These are phyloP conservation scores for Propithecus coquereli DNA, from an alignment of 2,113 vertebrate genomes.

Conservation along the genomic window DNA sequence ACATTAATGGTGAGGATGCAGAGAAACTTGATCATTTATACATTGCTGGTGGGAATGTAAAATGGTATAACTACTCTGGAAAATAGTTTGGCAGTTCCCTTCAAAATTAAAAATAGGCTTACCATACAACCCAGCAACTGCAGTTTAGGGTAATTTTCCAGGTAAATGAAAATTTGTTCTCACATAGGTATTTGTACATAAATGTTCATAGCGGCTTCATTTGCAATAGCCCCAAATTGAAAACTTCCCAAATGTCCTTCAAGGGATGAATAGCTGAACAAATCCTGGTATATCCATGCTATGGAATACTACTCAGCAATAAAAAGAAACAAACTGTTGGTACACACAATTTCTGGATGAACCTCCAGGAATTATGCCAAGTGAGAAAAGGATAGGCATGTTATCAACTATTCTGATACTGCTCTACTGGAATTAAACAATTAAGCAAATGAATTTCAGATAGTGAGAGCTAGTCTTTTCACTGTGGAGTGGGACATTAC, in stretches of 20 bases:
- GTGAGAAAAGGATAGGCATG: background rate
- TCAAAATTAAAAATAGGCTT: background rate
- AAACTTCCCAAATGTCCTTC: background rate
- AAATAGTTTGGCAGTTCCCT: background rate
- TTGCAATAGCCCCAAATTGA: background rate
- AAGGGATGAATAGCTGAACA: background rate
- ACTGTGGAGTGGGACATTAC: background rate
- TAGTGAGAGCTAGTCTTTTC: background rate
- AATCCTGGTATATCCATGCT: background rate
- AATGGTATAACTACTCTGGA: background rate
- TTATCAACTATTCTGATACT: background rate
- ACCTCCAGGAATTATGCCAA: background rate
- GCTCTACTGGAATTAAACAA: background rate
- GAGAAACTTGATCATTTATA: background rate
- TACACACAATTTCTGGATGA: background rate
- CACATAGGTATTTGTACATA: background rate
- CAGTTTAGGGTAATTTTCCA: background rate
- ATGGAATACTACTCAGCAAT: background rate
- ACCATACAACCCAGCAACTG: background rate
- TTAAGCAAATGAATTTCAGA: background rate
- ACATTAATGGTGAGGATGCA: background rate
- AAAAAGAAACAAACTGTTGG: background rate
- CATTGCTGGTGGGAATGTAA: background rate
- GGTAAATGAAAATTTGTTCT: slow-evolving; percentile 26
- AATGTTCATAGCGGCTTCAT: background rate